These are phyloP conservation scores for Alcis repandata DNA, from an alignment of 2,888 invertebrate genomes.

Conservation along the genomic window DNA sequence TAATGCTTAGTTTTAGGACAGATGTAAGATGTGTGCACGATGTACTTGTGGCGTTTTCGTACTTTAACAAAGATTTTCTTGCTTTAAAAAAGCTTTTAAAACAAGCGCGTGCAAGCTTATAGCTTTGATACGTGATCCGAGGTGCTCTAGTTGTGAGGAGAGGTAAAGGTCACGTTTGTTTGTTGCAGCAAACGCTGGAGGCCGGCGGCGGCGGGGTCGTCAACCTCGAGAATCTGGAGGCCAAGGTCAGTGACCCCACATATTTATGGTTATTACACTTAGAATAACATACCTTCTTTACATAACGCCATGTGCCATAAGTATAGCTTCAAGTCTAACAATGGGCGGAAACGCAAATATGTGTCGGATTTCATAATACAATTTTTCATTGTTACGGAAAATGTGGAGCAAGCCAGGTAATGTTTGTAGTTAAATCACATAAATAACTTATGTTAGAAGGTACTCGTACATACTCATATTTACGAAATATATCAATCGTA, in stretches of 20 bases:
- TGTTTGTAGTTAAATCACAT: background rate
- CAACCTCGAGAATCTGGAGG: conserved; percentile 92
- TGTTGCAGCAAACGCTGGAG: conserved; percentile 84
- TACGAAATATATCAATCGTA: too few species aligned
- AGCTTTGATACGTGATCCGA: background rate
- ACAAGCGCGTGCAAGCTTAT: background rate
- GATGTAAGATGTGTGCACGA: too few species aligned
- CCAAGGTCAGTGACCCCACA: conserved; percentile 87
- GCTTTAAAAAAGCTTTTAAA: background rate
- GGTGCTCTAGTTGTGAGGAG: conserved; percentile 31
- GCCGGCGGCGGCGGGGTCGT: conserved; percentile 85
- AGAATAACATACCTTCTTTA: conserved; percentile 34
- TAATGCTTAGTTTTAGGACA: too few species aligned
- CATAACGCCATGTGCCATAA: conserved; percentile 34
- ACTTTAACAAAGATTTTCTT: background rate
- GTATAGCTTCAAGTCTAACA: conserved; percentile 34
- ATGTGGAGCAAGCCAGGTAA: conserved; percentile 28
- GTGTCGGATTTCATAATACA: conserved; percentile 38
- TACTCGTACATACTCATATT: background rate
- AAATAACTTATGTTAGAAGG: background rate
- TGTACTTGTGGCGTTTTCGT: too few species aligned
- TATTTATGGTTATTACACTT: conserved; percentile 29
- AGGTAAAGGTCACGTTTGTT: conserved; percentile 52
- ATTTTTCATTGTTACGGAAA: conserved; percentile 30
- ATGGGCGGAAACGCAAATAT: conserved; percentile 43